Conservation (phyloP, 2,888 invertebrate genomes). For the Lasioglossum calceatum region DNA sequence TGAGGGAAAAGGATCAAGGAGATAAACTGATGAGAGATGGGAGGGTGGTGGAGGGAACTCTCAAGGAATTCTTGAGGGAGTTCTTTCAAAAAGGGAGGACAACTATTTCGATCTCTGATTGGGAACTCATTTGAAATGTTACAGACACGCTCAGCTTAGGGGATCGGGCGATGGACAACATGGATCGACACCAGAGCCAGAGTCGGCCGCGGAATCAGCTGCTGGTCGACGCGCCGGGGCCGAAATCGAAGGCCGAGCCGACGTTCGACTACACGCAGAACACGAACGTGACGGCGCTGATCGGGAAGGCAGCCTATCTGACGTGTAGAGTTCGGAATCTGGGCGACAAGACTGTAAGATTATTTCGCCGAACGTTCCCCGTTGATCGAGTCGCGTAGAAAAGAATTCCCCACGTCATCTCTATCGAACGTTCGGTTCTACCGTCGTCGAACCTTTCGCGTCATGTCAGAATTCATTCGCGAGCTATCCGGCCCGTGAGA, state of each 20-base stretch:
- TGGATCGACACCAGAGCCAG: slow-evolving; percentile 79
- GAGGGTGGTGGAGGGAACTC: neutral
- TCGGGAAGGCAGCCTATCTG: slow-evolving; percentile 83
- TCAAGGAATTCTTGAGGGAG: neutral
- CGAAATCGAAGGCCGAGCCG: slow-evolving; percentile 80
- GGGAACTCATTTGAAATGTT: slow-evolving; percentile 58
- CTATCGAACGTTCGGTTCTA: slow-evolving; percentile 11
- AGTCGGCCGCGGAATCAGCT: slow-evolving; percentile 81
- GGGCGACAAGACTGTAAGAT: slow-evolving; percentile 82
- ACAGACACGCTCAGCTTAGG: slow-evolving; percentile 83
- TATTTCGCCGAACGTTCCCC: neutral
- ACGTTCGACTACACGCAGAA: slow-evolving; percentile 80
- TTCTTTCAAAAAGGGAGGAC: neutral
- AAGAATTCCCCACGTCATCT: slow-evolving; percentile 7
- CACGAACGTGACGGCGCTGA: slow-evolving; percentile 82
- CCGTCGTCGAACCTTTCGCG: neutral
- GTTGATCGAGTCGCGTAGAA: neutral
- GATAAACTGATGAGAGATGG: neutral
- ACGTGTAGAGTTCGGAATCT: slow-evolving; percentile 82
- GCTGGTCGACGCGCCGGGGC: slow-evolving; percentile 76
- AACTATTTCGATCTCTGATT: neutral
- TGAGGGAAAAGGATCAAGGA: too few species aligned
- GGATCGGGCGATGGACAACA: slow-evolving; percentile 79
- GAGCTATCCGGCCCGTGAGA: slow-evolving; percentile 7
- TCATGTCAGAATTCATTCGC: neutral